Evolutionary conservation across 2,888 invertebrate genomes (phyloP).

Genomic region (Agrochola macilenta): DNA sequence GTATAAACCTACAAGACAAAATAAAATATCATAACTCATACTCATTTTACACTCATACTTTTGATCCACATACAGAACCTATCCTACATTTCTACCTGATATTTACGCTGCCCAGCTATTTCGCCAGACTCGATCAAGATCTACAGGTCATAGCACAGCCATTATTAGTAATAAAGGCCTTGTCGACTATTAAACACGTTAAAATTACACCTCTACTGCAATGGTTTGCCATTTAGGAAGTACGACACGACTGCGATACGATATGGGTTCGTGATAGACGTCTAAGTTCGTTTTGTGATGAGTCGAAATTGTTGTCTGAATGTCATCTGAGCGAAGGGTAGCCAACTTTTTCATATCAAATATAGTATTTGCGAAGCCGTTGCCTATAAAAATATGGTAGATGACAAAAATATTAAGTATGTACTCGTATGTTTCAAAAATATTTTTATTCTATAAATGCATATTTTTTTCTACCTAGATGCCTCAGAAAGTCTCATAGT

Average conservation of each 20-base stretch:
- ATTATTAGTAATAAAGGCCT: slow-evolving; percentile 73
- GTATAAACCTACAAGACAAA: no score
- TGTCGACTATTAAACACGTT: slow-evolving; percentile 78
- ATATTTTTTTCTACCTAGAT: no score
- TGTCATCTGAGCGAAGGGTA: background rate
- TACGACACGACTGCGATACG: slow-evolving; percentile 58
- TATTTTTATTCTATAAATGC: no score
- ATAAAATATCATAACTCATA: no score
- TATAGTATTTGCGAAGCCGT: no score
- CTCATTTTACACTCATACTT: no score
- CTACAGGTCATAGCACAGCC: slow-evolving; percentile 57
- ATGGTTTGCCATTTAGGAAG: slow-evolving; percentile 37
- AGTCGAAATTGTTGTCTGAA: slow-evolving; percentile 2
- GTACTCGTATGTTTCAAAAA: no score
- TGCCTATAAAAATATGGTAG: no score
- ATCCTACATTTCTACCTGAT: slow-evolving; percentile 30
- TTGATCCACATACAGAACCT: slow-evolving; percentile 8
- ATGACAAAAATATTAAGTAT: no score
- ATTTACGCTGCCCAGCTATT: slow-evolving; percentile 61
- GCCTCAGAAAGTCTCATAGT: no score
- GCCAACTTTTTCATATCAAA: no score
- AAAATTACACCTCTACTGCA: slow-evolving; percentile 78
- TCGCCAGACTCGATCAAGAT: slow-evolving; percentile 69
- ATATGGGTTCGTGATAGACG: slow-evolving; percentile 7
- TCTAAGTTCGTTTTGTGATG: background rate